Percentiles rank a stretch among this genome's conserved stretches.
Evolutionary conservation across 2,113 vertebrate genomes (phyloP).

Genomic region (Pipa parva): DNA sequence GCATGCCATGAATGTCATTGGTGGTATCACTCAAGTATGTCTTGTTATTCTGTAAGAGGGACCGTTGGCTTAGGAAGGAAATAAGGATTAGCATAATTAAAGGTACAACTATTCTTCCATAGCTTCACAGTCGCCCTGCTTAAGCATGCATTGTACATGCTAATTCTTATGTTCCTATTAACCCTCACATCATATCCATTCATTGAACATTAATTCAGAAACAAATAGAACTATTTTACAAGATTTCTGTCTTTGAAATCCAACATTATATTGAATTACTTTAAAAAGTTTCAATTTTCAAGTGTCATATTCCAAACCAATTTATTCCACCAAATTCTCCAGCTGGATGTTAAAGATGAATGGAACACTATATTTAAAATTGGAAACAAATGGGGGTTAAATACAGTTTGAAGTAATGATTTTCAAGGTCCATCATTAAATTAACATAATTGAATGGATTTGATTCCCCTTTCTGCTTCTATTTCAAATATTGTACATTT

Average conservation of each 20-base stretch:
- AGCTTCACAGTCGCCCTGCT: slow-evolving; percentile 33
- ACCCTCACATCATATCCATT: slow-evolving; percentile 2
- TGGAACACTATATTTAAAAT: too few relatives aligned
- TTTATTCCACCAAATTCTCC: too few relatives aligned
- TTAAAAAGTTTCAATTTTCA: too few relatives aligned
- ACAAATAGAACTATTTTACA: neutral
- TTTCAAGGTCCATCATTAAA: too few relatives aligned
- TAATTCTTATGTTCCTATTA: slow-evolving; percentile 36
- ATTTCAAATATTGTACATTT: slow-evolving; percentile 69
- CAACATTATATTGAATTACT: too few relatives aligned
- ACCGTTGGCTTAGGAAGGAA: slow-evolving; percentile 29
- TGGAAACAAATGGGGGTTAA: too few relatives aligned
- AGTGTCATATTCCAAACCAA: too few relatives aligned
- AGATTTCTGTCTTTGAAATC: too few relatives aligned
- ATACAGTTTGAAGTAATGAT: too few relatives aligned
- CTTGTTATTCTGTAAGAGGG: slow-evolving; percentile 39
- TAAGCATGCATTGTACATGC: slow-evolving; percentile 11
- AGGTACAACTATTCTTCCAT: slow-evolving; percentile 42
- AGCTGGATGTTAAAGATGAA: too few relatives aligned
- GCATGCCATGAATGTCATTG: slow-evolving; percentile 11
- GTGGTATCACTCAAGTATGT: slow-evolving; percentile 37
- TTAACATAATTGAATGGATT: too few relatives aligned
- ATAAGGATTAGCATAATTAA: slow-evolving; percentile 42
- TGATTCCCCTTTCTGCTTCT: too few relatives aligned
- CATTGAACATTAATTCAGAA: neutral